Base-by-base conservation (phyloP, 2,113 vertebrate genomes). In the Xenus cinereus region DNA sequence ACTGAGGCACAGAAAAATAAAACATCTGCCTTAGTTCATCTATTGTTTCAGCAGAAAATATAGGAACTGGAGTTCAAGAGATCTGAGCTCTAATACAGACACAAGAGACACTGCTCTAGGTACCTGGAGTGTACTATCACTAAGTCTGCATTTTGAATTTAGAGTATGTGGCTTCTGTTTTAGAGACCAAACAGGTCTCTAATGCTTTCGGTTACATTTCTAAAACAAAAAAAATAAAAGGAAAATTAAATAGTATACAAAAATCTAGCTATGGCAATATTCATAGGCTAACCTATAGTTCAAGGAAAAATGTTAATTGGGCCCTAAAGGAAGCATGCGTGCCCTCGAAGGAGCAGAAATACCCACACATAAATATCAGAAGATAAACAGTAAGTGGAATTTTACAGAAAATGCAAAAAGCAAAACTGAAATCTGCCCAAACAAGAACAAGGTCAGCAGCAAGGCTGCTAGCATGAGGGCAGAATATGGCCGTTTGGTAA, bases 281-380 rank as follows among this genome's bases (percentile, higher is more conserved):
- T 89, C 62, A 76, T 62, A 75, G 37, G 20, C 43, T 78, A 93
- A 80, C 63, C 45, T 88, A 91, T 62, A 84, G 66, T 87, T 88
- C 75, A 93, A 90, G 63, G 46, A 86, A 91, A 93, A 95, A 96
- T 92, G 90, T 92, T 96, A 90, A 97, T 96, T 93, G 76, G 71
- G 48, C 87, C 88, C 88, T 90, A 84, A 94, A 93, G 95, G 89
- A 84, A 92, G 41, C 2, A 41, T 21, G 35, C n/a, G 53, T 68
- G 41, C 51, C 74, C 92, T 93, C 81, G 59, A 84, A 94, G 39
- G 69, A 95, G 22, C 54, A 84, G 51, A 94, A 92, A 87, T 94
- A 87, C 21, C 60, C 64, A 62, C 33, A 91, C 14, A 78, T 74
- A 94, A 95, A 96, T 94, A 95, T 72, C 64, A 68, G 79, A 95